Evolutionary conservation across 2,113 vertebrate species (phyloP), one percentile per base, ranked within the genome.

Genomic region (Noturus placidus): DNA sequence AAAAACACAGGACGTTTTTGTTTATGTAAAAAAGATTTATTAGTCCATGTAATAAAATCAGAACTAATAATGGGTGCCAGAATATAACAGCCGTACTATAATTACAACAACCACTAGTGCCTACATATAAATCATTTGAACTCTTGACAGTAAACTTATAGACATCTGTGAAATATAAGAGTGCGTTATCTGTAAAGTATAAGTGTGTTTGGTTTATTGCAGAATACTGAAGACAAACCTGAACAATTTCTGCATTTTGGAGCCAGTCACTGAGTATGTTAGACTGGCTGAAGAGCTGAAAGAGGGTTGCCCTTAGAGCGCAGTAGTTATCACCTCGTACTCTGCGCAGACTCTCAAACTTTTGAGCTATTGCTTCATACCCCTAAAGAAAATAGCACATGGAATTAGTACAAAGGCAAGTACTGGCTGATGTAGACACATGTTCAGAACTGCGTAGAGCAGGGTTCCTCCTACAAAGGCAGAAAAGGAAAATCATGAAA

Each of bases 291-390:
- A 97, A 93, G 0, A 95, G 93, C 94, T 97, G 96, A 91, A 97
- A 97, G 42, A 97, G 93, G 0, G 96, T 96, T 79, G 96, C 97
- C 89, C 97, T 93, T 89, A 97, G 94, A 2, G 96, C 96, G 91
- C 97, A 97, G 76, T 97, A 97, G 61, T 97, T 97, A 83, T 97
- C 97, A 52, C 97, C 97, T 1, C 97, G 93, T 77, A 97, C 96
- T 85, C 94, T 94, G 87, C 96, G 91, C 82, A 97, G 95, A 3
- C 94, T 93, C 17, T 92, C 92, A 92, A 96, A 97, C 35, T 89
- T 94, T 89, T 91, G 93, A 88, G 94, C 93, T 82, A 97, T 94
- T 76, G 94, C 93, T 91, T 95, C 94, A 30, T 97, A 97, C 9
- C 96, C 97, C 96, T 97, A 90, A 46, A 69, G 22, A 54, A 72